Base-by-base conservation (phyloP, 2,888 invertebrate species). In the Phaedon cochleariae region DNA sequence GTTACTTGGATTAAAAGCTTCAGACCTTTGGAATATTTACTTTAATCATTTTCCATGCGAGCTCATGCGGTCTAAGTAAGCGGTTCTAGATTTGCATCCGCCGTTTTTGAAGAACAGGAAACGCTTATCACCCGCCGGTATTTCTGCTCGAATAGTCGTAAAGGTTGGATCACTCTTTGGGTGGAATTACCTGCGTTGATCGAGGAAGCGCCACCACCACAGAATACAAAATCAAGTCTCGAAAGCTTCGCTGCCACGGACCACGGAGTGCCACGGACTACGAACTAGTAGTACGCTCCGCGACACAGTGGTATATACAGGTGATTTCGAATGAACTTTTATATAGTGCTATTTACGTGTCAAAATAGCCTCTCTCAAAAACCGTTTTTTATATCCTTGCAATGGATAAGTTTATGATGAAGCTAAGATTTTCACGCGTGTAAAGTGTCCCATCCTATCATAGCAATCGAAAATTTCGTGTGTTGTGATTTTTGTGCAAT, bases 401-500 rank as follows among this genome's bases (percentile, higher is more conserved):
- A 4, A 41, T 15, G 41, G 41, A 41, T 12, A 41, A 41, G 41
- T 2, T 10, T 10, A 34, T 1, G 10, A 34, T 34, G 31, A 34
- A 7, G 31, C 41, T 12, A 4, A n/a, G 41, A 10, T 15, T 15
- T n/a, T 2, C 4, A 41, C 15, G 41, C 41, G 41, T 15, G 15
- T 41, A 41, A 6, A 26, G 3, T 4, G 41, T 41, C 41, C 41
- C 41, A 15, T 41, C 15, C 7, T n/a, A 41, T 41, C 15, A 6
- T 4, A 41, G 15, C n/a, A 2, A 41, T 41, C 41, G 41, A 3
- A 15, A 3, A 12, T 69, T 67, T 71, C 64, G 65, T 72, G 71
- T 71, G 73, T 68, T 67, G 71, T 73, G 68, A 45, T 59, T 60
- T 67, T 66, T 71, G 74, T 72, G 69, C 71, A 76, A 74, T 73